Evolutionary conservation across 2,797 vertebrate species (phyloP), one percentile per base, ranked within the genome.

Genomic region (Echiichthys vipera): DNA sequence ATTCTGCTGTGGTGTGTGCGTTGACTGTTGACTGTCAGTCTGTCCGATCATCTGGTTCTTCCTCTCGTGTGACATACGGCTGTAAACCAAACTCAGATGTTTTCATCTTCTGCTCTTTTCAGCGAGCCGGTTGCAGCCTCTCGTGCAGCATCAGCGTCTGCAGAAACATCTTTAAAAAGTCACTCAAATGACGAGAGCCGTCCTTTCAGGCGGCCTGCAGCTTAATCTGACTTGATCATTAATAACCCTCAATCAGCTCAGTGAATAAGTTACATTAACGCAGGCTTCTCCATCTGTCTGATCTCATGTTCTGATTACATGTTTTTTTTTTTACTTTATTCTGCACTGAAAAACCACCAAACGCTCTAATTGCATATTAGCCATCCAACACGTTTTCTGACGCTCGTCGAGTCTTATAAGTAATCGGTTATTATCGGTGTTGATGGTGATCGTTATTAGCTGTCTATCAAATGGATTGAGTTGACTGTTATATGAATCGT

Each of bases 171-270:
- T 78, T 50, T 63, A 27, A 45, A 64, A 65, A 71, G 55, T 79
- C 77, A 65, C 45, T 81, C 72, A 70, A 39, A 73, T 11, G 37
- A 25, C 0, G 20, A 45, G 61, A 40, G 47, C 45, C 63, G 15
- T 61, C 61, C 59, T 85, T 82, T 84, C 51, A 81, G 57, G 24
- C 32, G 0, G 20, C n/a, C 12, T 4, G 37, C 68, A n/a, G n/a
- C n/a, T n/a, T 86, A 86, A 89, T 88, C 84, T 70, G 73, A 70
- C 77, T 80, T 43, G 25, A 84, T 80, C 76, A 68, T 83, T 71
- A 79, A 65, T 62, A 73, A 77, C 61, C 65, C 50, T 71, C 80
- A 76, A 15, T 85, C 78, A 79, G 27, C 43, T 57, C 40, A 18
- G 54, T 54, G 66, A 70, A 70, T 42, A 22, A 27, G 40, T 67